Conservation (phyloP, 2,113 vertebrate genomes). For the Psittacara wagleri region DNA sequence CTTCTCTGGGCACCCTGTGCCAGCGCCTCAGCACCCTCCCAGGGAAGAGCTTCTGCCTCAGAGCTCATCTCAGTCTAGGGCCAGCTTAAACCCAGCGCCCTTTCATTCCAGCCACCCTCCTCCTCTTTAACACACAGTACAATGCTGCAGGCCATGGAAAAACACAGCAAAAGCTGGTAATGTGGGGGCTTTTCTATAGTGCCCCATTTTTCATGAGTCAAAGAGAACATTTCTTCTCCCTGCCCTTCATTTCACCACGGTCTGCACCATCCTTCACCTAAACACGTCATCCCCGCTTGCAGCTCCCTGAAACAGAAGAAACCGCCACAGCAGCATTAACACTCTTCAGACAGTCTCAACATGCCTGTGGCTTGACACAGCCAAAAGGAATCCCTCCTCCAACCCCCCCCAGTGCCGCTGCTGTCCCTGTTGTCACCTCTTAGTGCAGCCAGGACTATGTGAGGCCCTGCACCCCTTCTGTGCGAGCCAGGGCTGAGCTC, state of each 20-base stretch:
- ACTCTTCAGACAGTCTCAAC: not conserved
- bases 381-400: not conserved
- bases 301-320: not conserved
- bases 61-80: not conserved
- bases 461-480: not conserved
- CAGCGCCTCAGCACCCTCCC: not conserved
- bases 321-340: not conserved
- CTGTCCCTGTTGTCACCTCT: not conserved
- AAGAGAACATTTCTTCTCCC: not conserved
- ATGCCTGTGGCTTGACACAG: fast-evolving
- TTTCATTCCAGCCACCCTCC: not conserved
- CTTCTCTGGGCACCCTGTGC: too few species aligned
- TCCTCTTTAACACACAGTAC: not conserved
- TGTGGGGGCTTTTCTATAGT: fast-evolving
- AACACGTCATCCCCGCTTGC: not conserved
- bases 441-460: fast-evolving
- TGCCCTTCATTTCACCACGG: not conserved
- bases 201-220: not conserved
- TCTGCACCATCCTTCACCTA: not conserved
- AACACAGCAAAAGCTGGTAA: not conserved
- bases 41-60: not conserved
- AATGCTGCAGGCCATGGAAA: not conserved
- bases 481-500: not conserved
- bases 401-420: not conserved
- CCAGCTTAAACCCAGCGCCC: not conserved